Base-by-base conservation (phyloP, 2,888 invertebrate genomes). In the Sycophila texana region DNA sequence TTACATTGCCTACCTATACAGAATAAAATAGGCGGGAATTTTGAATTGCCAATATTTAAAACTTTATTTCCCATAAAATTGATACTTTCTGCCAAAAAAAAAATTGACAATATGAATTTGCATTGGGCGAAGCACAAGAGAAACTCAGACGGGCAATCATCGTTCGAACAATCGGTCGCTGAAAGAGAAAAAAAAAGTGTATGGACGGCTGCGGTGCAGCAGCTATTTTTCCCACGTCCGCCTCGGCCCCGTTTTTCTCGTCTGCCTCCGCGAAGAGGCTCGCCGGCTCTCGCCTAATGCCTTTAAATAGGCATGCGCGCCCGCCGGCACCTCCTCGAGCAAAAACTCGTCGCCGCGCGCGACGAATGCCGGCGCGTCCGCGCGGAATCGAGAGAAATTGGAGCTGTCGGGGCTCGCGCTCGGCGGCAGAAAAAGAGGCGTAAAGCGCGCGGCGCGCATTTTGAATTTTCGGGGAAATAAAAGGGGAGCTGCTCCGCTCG, bases 271-370 rank as follows among this genome's bases (percentile, higher is more conserved):
- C 16, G 26, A 14, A 26, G 60, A 58, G 39, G 53, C 58, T 30
- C 58, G 16, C 47, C 12, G 18, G 47, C 63, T 5, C 71, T 67
- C 73, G 67, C 60, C 74, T 75, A 77, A 77, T 81, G 78, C 77
- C 81, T 81, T 75, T 78, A 81, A 81, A 81, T 81, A 81, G 81
- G 61, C 81, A 78, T 78, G 81, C 30, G 55, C 20, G 63, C 73
- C n/a, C 39, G 14, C 5, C 18, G 26, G 57, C 39, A 18, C 16
- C 26, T 22, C 22, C 18, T 14, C 63, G 39, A 16, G 77, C 74
- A 81, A 81, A 81, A 81, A 81, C 71, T 77, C 55, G 74, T 74
- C 61, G 26, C 72, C 60, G 73, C 49, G 22, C 74, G 63, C 39
- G 20, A 16, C n/a, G 63, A 16, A 58, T 10, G 26, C 57, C 39